Evolutionary conservation across 2,113 vertebrate species (phyloP).

Genomic region (Apodemus speciosus): DNA sequence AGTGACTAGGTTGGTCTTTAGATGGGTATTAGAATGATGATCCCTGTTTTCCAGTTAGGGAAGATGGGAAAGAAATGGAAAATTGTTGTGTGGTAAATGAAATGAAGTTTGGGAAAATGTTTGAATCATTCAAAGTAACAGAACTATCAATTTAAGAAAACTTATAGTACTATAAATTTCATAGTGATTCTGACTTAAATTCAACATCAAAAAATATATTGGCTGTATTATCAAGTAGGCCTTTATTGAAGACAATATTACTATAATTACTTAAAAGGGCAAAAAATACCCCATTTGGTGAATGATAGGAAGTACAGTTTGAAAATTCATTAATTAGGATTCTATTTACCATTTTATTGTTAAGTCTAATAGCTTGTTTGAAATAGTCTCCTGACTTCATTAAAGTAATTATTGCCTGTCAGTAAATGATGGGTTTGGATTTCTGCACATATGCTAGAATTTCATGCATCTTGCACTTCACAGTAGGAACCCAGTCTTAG

Average conservation of each 20-base stretch:
- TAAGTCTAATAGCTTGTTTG: slow-evolving; percentile 72
- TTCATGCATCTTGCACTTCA: slow-evolving; percentile 70
- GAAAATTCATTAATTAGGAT: slow-evolving; percentile 74
- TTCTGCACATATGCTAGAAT: slow-evolving; percentile 74
- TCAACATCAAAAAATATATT: slow-evolving; percentile 55
- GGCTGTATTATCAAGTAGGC: not conserved
- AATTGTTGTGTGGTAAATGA: slow-evolving; percentile 31
- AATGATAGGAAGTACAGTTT: slow-evolving; percentile 37
- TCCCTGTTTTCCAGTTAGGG: not conserved
- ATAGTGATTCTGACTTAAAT: slow-evolving; percentile 54
- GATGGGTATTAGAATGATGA: slow-evolving; percentile 27
- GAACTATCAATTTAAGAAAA: slow-evolving; percentile 29
- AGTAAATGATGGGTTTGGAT: slow-evolving; percentile 74
- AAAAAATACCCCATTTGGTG: not conserved
- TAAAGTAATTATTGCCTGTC: slow-evolving; percentile 79
- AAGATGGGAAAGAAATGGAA: slow-evolving; percentile 1
- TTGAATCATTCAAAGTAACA: slow-evolving; percentile 14
- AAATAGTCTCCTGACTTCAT: slow-evolving; percentile 76
- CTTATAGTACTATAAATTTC: slow-evolving; percentile 29
- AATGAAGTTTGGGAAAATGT: slow-evolving; percentile 32
- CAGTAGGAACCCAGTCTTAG: slow-evolving; percentile 74
- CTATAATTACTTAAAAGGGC: slow-evolving; percentile 36
- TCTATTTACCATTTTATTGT: slow-evolving; percentile 73
- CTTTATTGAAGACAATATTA: slow-evolving; percentile 17
- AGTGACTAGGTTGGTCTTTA: not conserved